Base-by-base conservation (phyloP, 2,888 invertebrate genomes). In the Aricia artaxerxes region DNA sequence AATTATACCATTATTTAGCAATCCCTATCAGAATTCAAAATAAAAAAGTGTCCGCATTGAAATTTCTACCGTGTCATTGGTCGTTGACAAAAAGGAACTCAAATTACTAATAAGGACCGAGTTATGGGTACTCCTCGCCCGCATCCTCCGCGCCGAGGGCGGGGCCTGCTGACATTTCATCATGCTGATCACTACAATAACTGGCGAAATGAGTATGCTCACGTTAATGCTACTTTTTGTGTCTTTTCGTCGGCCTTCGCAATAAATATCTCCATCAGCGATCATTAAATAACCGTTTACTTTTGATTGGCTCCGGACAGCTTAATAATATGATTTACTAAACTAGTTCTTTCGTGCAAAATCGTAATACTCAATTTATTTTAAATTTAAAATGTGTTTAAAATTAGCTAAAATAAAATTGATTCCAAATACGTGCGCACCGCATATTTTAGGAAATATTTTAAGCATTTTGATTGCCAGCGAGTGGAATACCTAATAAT, bases 221-320 rank as follows among this genome's bases (percentile, higher is more conserved):
- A 53, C 11, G 76, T 57, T 76, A 31, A 76, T 76, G 57, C 35
- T 35, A 35, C 57, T 76, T 76, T 76, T 76, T 57, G 57, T 35
- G 13, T 31, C 13, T 44, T 73, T 11, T 9, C 73, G 49, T 53
- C 75, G 49, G 49, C 75, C 44, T 49, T 31, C 31, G 49, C 53
- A 75, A 35, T 57, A 76, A 76, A 76, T 57, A 57, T 57, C 76
- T 57, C 76, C 76, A 53, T 75, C 75, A 53, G 35, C 44, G 75
- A 76, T 57, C 76, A 76, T 76, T 76, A 76, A 76, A 76, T 53
- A 53, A 57, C 76, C 53, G 76, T 76, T 75, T 76, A 53, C 57
- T 76, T 76, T 76, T 57, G 76, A 76, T 76, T 76, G 76, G 76
- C 49, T 31, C 6, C n/a, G 16, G 57, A 76, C 76, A 53, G 49